Evolutionary conservation across 2,113 vertebrate species (phyloP).

Genomic region (Chaetorhynchus papuensis): DNA sequence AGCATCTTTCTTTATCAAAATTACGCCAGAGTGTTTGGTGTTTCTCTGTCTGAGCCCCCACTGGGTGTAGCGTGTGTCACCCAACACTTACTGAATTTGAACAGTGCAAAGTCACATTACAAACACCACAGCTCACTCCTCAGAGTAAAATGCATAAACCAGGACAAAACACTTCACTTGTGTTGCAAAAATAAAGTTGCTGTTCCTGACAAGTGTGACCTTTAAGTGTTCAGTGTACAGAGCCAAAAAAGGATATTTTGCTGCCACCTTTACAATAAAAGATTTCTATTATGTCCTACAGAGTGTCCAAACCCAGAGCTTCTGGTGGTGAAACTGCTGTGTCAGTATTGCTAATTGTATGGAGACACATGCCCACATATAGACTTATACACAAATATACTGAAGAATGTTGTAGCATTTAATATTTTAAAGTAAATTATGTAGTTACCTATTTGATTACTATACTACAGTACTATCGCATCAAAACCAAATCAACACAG

Average conservation of each 20-base stretch:
- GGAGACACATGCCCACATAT: background rate
- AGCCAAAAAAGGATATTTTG: background rate
- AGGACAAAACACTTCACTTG: background rate
- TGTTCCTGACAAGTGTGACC: background rate
- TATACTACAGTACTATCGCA: background rate
- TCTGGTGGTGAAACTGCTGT: background rate
- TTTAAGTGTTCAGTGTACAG: background rate
- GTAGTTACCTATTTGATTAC: background rate
- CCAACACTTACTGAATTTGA: background rate
- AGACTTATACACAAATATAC: background rate
- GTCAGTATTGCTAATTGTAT: background rate
- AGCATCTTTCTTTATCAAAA: background rate
- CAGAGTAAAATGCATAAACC: background rate
- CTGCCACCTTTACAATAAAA: background rate
- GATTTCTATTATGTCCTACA: background rate
- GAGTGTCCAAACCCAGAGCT: background rate
- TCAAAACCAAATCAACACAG: background rate
- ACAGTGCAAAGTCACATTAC: background rate
- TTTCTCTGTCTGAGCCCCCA: background rate
- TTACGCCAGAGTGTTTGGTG: fast-evolving
- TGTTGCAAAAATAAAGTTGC: background rate
- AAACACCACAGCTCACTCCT: background rate
- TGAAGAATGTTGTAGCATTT: background rate
- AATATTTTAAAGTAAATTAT: background rate
- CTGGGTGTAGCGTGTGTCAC: background rate